Evolutionary conservation across 2,113 vertebrate genomes (phyloP), one percentile per base, ranked within the genome.

Genomic region (Etia nguti): DNA sequence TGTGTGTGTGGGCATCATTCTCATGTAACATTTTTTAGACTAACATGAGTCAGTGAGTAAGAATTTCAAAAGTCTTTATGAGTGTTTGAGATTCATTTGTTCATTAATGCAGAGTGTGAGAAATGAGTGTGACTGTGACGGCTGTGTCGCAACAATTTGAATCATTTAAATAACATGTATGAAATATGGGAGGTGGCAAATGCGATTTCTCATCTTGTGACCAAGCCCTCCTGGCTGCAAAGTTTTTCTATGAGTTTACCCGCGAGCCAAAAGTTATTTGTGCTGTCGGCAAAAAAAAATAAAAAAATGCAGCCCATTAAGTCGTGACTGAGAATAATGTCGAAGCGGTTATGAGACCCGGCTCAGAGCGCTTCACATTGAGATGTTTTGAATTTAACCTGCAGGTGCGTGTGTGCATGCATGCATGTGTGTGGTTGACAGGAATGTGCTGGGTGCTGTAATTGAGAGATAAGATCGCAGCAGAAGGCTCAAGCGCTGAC

Each of bases 401-500:
- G 77, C 92, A 94, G 92, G 94, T 95, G 91, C 60, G 70, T 90
- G 90, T 89, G 85, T 86, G 86, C 68, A 85, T 92, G 88, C 81
- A 86, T 90, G 84, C 89, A 86, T 92, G 88, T 93, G 90, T 93
- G 92, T 92, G 91, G 91, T 89, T 91, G 75, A 83, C 90, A 96
- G 95, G 96, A 96, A 96, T 96, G 96, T 94, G 92, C 94, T 89
- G 92, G 93, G 88, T 90, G 92, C 93, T 94, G 89, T 96, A 95
- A 94, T 93, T 92, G 93, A 90, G 87, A 89, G 95, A 96, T 95
- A 96, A 94, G 87, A 96, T 96, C 95, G 48, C 88, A 73, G 89
- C 81, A 91, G 94, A 94, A 57, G 91, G 88, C 85, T 90, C n/a
- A 7, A 79, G 90, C 60, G 94, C 89, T 95, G 95, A 96, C 92